These are phyloP conservation scores for Physocephala rufipes DNA, from an alignment of 2,888 invertebrate species.

Conservation along the genomic window DNA sequence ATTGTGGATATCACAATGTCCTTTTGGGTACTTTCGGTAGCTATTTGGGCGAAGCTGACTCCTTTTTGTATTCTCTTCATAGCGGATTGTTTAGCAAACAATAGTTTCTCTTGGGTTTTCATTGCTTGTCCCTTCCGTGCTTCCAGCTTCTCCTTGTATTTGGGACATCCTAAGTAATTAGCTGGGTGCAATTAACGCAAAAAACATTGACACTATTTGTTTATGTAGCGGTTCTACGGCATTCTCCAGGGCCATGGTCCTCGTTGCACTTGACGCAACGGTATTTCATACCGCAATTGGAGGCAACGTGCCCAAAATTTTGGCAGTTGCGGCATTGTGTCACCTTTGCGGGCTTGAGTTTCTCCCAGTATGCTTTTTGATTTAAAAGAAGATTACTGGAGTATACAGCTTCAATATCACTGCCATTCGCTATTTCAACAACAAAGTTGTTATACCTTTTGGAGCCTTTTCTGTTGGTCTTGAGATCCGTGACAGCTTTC, in stretches of 20 bases:
- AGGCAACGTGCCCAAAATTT: background rate
- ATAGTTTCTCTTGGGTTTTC: no score
- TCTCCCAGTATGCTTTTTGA: background rate
- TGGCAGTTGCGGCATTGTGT: no score
- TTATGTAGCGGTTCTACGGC: background rate
- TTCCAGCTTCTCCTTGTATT: background rate
- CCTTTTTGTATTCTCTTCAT: no score
- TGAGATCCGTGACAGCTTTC: background rate
- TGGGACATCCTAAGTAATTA: conserved; percentile 5
- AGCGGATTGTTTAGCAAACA: no score
- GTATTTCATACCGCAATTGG: background rate
- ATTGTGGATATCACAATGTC: no score
- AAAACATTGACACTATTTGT: background rate
- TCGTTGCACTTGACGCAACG: background rate
- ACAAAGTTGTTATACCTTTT: background rate
- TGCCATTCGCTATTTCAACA: background rate
- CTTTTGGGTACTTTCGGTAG: no score
- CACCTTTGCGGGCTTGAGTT: background rate
- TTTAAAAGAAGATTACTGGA: background rate
- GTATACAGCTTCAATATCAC: background rate
- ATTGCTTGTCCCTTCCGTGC: background rate
- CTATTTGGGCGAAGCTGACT: no score
- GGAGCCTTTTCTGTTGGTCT: background rate
- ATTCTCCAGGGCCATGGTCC: background rate
- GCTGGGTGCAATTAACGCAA: conserved; percentile 1